Evolutionary conservation across 2,888 invertebrate species (phyloP).

Genomic region (Lasioglossum malachurum): DNA sequence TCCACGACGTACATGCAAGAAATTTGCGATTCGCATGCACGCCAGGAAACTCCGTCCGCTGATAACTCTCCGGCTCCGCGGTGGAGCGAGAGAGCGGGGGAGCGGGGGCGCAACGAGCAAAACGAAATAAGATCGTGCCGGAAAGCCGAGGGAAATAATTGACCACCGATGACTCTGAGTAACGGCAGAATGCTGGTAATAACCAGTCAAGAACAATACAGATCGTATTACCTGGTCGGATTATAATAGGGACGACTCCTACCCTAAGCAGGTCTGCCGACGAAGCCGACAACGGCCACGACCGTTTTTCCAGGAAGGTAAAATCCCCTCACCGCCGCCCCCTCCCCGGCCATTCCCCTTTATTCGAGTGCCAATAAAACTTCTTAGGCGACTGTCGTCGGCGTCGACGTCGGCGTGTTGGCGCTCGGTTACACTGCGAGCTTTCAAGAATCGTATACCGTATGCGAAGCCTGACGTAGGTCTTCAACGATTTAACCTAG

Average conservation of each 20-base stretch:
- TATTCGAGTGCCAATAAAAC: conserved; percentile 58
- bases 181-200: conserved; percentile 50
- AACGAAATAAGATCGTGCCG: conserved; percentile 14
- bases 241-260: conserved; percentile 62
- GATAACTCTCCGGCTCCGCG: conserved; percentile 29
- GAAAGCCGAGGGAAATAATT: conserved; percentile 17
- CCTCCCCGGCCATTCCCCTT: conserved; percentile 50
- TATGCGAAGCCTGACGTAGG: conserved; percentile 54
- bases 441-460: conserved; percentile 62
- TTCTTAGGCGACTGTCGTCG: conserved; percentile 54
- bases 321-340: conserved; percentile 58
- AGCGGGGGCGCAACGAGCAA: conserved; percentile 9
- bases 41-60: conserved; percentile 72
- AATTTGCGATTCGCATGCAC: conserved; percentile 57
- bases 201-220: conserved; percentile 61
- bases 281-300: conserved; percentile 56
- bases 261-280: conserved; percentile 65
- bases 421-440: conserved; percentile 36
- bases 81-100: background rate
- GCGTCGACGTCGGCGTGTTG: conserved; percentile 22
- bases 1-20: conserved; percentile 75
- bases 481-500: conserved; percentile 66
- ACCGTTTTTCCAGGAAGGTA: conserved; percentile 69
- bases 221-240: conserved; percentile 52
- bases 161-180: conserved; percentile 28